phyloP scores from a whole-genome alignment of 2,797 vertebrate species.

The Hemibagrus guttatus region DNA sequence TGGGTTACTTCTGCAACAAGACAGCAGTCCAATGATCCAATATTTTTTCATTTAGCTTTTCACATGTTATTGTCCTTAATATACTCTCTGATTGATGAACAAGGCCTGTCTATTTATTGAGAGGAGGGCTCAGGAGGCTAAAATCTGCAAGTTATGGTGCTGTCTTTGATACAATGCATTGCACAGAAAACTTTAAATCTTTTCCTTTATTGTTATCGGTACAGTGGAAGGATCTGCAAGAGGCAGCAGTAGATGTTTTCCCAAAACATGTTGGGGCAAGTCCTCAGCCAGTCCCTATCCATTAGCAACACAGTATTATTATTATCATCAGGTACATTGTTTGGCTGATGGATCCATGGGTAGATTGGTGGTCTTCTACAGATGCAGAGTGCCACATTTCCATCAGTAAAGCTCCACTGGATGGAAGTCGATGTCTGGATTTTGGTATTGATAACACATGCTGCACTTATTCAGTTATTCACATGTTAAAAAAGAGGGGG shows the following conservation, averaged over 20 bases:
- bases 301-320: slow-evolving; percentile 31
- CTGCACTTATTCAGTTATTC: neutral
- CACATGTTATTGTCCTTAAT: neutral
- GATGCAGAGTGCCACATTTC: neutral
- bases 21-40: neutral
- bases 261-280: slow-evolving; percentile 34
- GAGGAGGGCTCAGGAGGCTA: slow-evolving; percentile 22
- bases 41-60: slow-evolving; percentile 3
- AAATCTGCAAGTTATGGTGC: slow-evolving; percentile 8
- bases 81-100: neutral
- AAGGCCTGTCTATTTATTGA: slow-evolving; percentile 3
- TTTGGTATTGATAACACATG: neutral
- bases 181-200: neutral
- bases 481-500: neutral
- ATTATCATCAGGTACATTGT: slow-evolving; percentile 31
- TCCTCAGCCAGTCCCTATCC: slow-evolving; percentile 19
- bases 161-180: slow-evolving; percentile 6
- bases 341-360: neutral
- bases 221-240: neutral
- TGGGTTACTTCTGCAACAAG: neutral
- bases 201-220: slow-evolving; percentile 6
- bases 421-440: neutral
- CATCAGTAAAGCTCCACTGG: neutral
- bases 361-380: neutral
- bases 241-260: slow-evolving; percentile 30